Base-by-base conservation (phyloP, 2,888 invertebrate genomes). In the Pammene fasciana region DNA sequence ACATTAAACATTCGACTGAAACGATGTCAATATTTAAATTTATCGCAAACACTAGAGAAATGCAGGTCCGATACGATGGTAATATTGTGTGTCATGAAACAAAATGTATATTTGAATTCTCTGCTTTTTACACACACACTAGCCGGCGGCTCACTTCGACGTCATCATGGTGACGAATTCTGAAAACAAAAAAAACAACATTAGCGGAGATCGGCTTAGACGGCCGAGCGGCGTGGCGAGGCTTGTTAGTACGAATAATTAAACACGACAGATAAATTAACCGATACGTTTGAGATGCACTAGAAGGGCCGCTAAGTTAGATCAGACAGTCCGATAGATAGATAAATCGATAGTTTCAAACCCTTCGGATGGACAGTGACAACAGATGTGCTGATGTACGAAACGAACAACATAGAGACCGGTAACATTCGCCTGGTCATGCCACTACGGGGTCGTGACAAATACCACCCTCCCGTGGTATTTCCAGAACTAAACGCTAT, bases 91-190 rank as follows among this genome's bases (percentile, higher is more conserved):
- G 93, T 93, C 93, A 91, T 93, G 92, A 93, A 93, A 92, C 90
- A 92, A 92, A 93, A 94, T 91, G 94, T 94, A 94, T 93, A 93
- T 94, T 93, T 93, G 92, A 93, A 92, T 92, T 92, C 93, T 94
- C 93, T 90, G 92, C 90, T 92, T 92, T 91, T 87, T 90, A 93
- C 92, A 93, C 92, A 92, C 93, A 91, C 92, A 90, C 92, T 92
- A 89, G 94, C 94, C 94, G 95, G 94, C 94, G 94, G 95, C 95
- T 98, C 97, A 98, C 97, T 98, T 98, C 95, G 98, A 98, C 95
- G 98, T 98, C 98, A 98, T 98, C 98, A 98, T 98, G 95, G 97
- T 98, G 95, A 98, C 97, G 95, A 98, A 98, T 95, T 98, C 97
- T 97, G 96, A 45, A 96, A 96, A 87, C 90, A 88, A 83, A 86